Evolutionary conservation across 2,113 vertebrate genomes (phyloP), one percentile per base, ranked within the genome.

Genomic region (Lagopus leucura): DNA sequence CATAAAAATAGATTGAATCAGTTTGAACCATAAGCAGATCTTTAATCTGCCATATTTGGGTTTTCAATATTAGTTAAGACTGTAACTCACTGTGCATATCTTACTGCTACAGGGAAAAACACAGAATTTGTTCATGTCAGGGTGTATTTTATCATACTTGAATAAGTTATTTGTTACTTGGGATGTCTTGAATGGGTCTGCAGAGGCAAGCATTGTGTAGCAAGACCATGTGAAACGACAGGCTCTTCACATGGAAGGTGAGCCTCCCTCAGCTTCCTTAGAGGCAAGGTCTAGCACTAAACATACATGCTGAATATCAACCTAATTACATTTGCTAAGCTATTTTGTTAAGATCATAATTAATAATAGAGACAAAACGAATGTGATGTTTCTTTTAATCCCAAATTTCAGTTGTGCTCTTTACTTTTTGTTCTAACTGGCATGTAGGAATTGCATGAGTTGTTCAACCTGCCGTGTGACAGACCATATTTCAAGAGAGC

Each of bases 401-500:
- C 25, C 60, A 65, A 81, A 30, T 40, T 36, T 88, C 54, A 88
- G 92, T 84, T 81, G 30, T 82, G 52, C 79, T 83, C 43, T 82
- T 77, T 79, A 54, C 69, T 88, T 93, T 92, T 72, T 87, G 47
- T 93, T 75, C n/a, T 20, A 72, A 81, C 64, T 92, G 89, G 52
- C 66, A 50, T 45, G 84, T 93, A 99, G 99, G 98, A 98, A 84
- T 97, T 99, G 87, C 99, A 99, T 88, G 96, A 93, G 48, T 96
- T 97, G 81, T 98, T 98, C 96, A 96, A 87, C 54, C 97, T 99
- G 38, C 98, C 98, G 65, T 97, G 97, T 55, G 98, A 99, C 95
- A 98, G 98, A 94, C 99, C 99, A 2, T 99, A 98, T 97, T 98
- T 99, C 92, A 98, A 97, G 97, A 98, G 98, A 92, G 97, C 98